Evolutionary conservation across 2,113 vertebrate species (phyloP), one percentile per base, ranked within the genome.

Genomic region (Machaerirhynchus nigripectus): DNA sequence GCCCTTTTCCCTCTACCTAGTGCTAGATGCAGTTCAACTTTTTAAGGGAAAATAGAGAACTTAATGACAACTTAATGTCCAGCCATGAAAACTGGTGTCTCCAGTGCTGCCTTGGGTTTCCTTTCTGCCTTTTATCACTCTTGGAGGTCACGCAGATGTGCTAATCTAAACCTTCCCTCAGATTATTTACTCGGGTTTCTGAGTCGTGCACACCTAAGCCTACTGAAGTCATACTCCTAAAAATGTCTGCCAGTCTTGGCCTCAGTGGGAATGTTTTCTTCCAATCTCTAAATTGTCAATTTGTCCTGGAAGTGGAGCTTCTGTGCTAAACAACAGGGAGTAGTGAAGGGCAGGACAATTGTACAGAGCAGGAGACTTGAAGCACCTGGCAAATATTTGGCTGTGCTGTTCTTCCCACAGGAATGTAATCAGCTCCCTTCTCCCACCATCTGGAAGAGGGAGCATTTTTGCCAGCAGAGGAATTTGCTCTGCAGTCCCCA

Each of bases 331-430:
- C 96, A 90, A 81, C 86, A 71, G 93, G 95, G 80, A 93, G 73
- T 84, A 84, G 76, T 27, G 64, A 69, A 89, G 52, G 56, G 84
- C 80, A 87, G 91, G 80, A 95, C 86, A 89, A 56, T 80, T 86
- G 76, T 17, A 26, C 13, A 47, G 86, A 92, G 89, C 59, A 70
- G 50, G 64, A 84, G 64, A 93, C 94, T 91, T 84, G 73, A 81
- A 96, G 93, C 92, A 93, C 96, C 95, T 97, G 96, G 71, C 68
- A 95, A 84, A 52, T 90, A 81, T 28, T 94, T 83, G 92, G 86
- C 90, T 44, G 2, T 55, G 64, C 35, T 30, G 33, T 21, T 81
- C 85, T 95, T 96, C 95, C 93, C 91, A 92, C 91, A 93, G 95
- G 95, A 95, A 59, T 35, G 52, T 39, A 90, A 89, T 95, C 68